Conservation (phyloP, 2,797 vertebrate genomes). For the Chrysocyon brachyurus region DNA sequence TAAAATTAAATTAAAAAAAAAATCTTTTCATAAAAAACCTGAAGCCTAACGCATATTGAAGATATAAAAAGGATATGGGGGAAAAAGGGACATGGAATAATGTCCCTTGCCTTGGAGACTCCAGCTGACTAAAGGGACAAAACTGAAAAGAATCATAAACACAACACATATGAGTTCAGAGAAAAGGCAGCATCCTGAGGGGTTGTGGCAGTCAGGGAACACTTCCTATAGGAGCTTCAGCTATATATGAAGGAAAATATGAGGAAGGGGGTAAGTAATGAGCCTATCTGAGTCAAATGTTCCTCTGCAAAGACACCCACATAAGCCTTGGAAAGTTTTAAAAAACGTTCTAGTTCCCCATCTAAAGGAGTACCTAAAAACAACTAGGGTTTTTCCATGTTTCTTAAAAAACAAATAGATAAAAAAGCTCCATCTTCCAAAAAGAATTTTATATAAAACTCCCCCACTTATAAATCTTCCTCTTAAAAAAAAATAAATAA, state of each 20-base stretch:
- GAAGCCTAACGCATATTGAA: background rate
- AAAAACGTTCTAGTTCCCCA: background rate
- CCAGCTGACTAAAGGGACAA: background rate
- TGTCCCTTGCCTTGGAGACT: background rate
- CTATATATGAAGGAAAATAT: background rate
- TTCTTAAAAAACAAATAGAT: constrained; percentile 61
- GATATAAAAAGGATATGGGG: background rate
- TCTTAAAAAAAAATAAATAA: background rate
- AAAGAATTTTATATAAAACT: constrained; percentile 50
- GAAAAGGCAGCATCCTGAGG: background rate
- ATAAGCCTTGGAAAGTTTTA: background rate
- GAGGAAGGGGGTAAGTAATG: background rate
- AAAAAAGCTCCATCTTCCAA: constrained; percentile 17
- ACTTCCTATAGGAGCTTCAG: background rate
- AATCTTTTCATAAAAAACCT: constrained; percentile 7
- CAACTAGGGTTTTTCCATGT: constrained; percentile 38
- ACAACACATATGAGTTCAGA: constrained; percentile 14
- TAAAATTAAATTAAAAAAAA: background rate
- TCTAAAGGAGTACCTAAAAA: constrained; percentile 55
- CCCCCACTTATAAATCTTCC: background rate
- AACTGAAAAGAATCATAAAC: constrained; percentile 8
- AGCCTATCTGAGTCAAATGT: background rate
- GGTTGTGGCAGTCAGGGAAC: background rate
- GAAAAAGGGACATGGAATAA: background rate
- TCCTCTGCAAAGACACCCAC: constrained; percentile 4